A percentile compares a stretch with the other conserved stretches of the same genome.
Evolutionary conservation across 2,797 vertebrate species (phyloP).

Genomic region (Heteromormyrus szaboi): DNA sequence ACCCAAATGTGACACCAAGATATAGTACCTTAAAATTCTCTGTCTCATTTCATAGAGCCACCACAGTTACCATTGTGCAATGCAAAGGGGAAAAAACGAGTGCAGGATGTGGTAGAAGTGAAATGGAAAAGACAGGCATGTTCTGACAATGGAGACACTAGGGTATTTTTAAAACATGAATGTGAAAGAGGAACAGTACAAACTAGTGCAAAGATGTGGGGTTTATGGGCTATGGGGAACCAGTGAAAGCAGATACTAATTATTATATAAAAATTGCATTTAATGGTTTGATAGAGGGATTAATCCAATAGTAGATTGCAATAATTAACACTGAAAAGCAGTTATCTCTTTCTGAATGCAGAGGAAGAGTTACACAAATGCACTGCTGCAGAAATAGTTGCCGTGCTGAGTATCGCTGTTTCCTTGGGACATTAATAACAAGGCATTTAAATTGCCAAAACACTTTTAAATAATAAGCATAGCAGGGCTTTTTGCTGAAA

Average conservation of each 20-base stretch:
- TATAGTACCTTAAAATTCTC: background rate
- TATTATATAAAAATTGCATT: background rate
- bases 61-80: background rate
- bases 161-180: background rate
- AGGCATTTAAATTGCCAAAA: background rate
- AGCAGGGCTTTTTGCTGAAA: background rate
- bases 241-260: background rate
- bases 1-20: background rate
- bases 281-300: background rate
- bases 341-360: background rate
- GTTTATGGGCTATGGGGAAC: background rate
- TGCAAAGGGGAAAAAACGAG: background rate
- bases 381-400: background rate
- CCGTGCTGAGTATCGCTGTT: background rate
- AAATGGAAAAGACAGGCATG: background rate
- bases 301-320: background rate
- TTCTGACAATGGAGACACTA: background rate
- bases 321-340: background rate
- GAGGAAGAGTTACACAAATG: background rate
- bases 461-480: background rate
- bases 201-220: background rate
- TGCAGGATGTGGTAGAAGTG: background rate
- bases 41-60: background rate
- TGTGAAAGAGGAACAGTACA: background rate
- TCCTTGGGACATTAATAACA: background rate